Conservation (phyloP, 2,113 vertebrate species). For the Cyanoliseus patagonus region DNA sequence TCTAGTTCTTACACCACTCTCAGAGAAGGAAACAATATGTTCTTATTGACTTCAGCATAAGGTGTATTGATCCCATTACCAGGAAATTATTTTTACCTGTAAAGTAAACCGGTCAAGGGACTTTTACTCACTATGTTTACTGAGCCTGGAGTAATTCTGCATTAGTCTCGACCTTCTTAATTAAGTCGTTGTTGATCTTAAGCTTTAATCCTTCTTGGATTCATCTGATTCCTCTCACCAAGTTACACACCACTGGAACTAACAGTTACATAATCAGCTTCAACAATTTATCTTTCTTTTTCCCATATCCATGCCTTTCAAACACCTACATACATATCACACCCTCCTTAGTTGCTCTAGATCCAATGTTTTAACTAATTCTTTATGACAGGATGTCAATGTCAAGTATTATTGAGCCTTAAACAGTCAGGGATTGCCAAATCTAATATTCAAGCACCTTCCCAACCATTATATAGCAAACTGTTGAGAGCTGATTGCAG, state of each 20-base stretch:
- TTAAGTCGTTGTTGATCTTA: neutral
- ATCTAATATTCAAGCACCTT: neutral
- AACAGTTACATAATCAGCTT: constrained; percentile 5
- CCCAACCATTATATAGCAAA: neutral
- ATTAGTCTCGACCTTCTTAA: neutral
- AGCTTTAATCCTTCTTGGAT: neutral
- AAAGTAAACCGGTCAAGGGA: neutral
- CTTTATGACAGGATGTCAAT: constrained; percentile 43
- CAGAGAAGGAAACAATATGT: neutral
- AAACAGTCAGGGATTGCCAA: neutral
- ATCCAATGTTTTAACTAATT: constrained; percentile 42
- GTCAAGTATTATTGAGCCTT: constrained; percentile 18
- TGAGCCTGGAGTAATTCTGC: neutral
- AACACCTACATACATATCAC: constrained; percentile 60
- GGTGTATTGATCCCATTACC: neutral
- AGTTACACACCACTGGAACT: neutral
- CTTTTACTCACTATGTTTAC: neutral
- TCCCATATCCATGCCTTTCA: neutral
- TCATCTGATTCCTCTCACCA: neutral
- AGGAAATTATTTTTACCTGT: neutral
- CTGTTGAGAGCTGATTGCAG: neutral
- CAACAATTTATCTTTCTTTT: neutral
- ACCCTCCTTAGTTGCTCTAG: constrained; percentile 26
- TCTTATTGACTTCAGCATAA: neutral
- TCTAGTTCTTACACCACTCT: neutral